Conservation (phyloP, 2,113 vertebrate genomes). For the Menura novaehollandiae region DNA sequence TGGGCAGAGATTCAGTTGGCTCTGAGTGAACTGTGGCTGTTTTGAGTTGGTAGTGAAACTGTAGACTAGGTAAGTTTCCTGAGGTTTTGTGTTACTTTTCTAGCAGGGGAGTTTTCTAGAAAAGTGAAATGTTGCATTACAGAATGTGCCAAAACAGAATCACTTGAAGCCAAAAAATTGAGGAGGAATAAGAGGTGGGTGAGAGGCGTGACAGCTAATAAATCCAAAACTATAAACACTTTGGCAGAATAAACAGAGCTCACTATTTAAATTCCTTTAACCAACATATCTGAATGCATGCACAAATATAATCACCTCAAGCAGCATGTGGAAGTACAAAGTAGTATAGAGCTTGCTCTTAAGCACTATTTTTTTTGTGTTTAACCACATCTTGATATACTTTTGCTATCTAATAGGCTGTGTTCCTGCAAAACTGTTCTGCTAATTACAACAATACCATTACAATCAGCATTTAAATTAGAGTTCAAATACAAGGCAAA, state of each 20-base stretch:
- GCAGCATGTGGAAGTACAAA: not conserved
- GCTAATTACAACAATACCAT: not conserved
- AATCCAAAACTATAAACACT: conserved; percentile 17
- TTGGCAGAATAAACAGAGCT: not conserved
- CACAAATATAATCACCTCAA: conserved; percentile 5
- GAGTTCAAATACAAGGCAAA: conserved; percentile 20
- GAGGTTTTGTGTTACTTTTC: conserved; percentile 2
- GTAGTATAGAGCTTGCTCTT: not conserved
- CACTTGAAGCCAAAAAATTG: not conserved
- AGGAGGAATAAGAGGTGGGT: not conserved
- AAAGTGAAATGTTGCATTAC: not conserved
- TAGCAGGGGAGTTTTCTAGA: not conserved
- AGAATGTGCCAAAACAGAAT: conserved; percentile 8
- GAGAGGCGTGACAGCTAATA: not conserved
- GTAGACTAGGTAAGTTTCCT: conserved; percentile 32
- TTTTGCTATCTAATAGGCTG: conserved; percentile 8
- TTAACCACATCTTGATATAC: not conserved
- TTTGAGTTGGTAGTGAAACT: conserved; percentile 16
- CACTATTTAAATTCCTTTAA: not conserved
- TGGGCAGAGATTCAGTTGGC: conserved; percentile 28
- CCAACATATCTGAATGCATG: not conserved
- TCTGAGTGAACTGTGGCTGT: not conserved
- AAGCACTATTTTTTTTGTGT: not conserved
- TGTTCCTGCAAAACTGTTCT: conserved; percentile 15
- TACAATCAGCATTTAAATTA: not conserved